Evolutionary conservation across 2,888 invertebrate species (phyloP), one percentile per base, ranked within the genome.

Genomic region (Phragmatobia fuliginosa): DNA sequence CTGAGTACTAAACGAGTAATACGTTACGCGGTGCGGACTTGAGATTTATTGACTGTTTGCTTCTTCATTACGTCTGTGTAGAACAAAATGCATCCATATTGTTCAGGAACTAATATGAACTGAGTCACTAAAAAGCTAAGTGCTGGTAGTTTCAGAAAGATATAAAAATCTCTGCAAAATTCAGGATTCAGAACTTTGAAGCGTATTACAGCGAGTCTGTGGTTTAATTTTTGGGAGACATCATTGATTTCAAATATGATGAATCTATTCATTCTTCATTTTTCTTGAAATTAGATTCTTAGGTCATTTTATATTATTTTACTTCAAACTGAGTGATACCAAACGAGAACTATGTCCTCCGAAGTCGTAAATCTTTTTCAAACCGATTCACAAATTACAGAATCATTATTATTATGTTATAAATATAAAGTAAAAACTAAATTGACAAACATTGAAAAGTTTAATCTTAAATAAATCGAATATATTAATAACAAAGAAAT

Each of bases 31-130:
- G 74, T 75, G 70, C 74, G 70, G 75, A 73, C 79, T 76, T 77
- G 73, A 82, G 84, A 88, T 89, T 87, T 90, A 90, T 87, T 83
- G 81, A 83, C 81, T 84, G 83, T 79, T 83, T 81, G 82, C 82
- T 80, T 79, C 80, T 84, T 83, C 79, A 83, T 82, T 81, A 77
- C 66, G 74, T 71, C 61, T 61, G 36, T 45, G 52, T 61, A 41
- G 64, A 70, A 77, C 33, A 49, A 52, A 41, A n/a, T 62, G 41
- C 28, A 64, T 1, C 33, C 33, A 25, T 52, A 33, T 7, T 63
- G 1, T n/a, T 31, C 21, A 14, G 2, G n/a, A 62, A 31, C 45
- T 31, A 62, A 5, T 32, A 16, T 16, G 0, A 16, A 36, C 7
- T 2, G 18, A 38, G 38, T 38, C 6, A 62, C 18, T 62, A 8